phyloP scores from a whole-genome alignment of 2,888 invertebrate species.

The Heteromurus nitidus region DNA sequence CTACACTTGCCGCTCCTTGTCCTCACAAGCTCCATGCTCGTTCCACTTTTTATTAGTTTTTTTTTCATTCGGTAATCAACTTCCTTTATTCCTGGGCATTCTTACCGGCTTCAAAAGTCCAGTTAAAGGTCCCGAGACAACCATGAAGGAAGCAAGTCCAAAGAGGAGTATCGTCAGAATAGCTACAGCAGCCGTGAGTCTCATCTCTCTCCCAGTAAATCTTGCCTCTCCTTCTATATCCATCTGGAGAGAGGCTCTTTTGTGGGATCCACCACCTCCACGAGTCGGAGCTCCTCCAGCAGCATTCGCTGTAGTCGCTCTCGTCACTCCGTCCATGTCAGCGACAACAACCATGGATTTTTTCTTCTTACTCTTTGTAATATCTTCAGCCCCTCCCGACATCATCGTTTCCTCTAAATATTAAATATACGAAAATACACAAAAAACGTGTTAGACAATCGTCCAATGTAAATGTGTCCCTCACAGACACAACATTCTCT shows the following conservation, averaged over 20 bases:
- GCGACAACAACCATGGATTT: constrained; percentile 36
- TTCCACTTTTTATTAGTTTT: constrained; percentile 3
- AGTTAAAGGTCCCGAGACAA: constrained; percentile 67
- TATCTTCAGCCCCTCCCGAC: constrained; percentile 35
- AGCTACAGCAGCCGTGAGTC: constrained; percentile 64
- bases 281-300: not conserved
- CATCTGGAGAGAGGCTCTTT: constrained; percentile 24
- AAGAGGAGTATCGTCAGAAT: constrained; percentile 65
- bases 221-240: constrained; percentile 38
- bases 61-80: constrained; percentile 6
- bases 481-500: too few relatives aligned
- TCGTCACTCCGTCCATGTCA: constrained; percentile 26
- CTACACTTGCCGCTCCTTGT: not conserved
- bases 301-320: constrained; percentile 7
- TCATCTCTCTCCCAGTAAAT: constrained; percentile 52
- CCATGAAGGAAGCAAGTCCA: constrained; percentile 65
- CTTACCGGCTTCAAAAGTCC: constrained; percentile 67
- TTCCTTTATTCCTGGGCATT: not conserved
- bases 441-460: not conserved
- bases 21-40: not conserved
- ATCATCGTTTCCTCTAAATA: constrained; percentile 37
- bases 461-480: too few relatives aligned
- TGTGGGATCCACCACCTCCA: not conserved
- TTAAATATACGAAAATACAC: constrained; percentile 2
- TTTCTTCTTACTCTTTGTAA: constrained; percentile 15